phyloP scores from a whole-genome alignment of 2,113 vertebrate species.

The Hemibates koningsi region DNA sequence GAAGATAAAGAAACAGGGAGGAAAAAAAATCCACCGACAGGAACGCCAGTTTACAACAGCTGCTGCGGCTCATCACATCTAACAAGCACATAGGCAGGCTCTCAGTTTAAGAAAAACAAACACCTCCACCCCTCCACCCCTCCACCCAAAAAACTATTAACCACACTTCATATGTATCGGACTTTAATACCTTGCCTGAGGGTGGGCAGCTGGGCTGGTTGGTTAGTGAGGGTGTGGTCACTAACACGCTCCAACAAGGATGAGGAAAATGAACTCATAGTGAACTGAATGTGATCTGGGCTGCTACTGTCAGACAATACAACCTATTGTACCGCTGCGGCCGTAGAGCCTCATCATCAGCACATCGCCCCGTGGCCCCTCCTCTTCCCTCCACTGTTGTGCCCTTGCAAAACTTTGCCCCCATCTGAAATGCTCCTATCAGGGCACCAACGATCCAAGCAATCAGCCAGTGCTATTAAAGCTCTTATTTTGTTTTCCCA shows the following conservation, averaged over 20 bases:
- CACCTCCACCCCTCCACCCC: background rate
- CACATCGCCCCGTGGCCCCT: constrained; percentile 51
- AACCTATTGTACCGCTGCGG: constrained; percentile 47
- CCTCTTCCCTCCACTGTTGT: background rate
- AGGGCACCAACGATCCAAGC: background rate
- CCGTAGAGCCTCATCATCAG: constrained; percentile 50
- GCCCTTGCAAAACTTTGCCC: background rate
- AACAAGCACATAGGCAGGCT: background rate
- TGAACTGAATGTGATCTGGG: constrained; percentile 62
- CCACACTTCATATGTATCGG: background rate
- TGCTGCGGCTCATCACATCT: background rate
- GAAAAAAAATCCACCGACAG: background rate
- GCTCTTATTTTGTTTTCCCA: background rate
- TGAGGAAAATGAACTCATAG: constrained; percentile 55
- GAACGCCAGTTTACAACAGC: constrained; percentile 2
- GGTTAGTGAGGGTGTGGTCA: constrained; percentile 47
- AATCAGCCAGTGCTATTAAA: background rate
- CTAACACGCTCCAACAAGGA: constrained; percentile 19
- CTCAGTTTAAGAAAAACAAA: background rate
- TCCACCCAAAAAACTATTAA: background rate
- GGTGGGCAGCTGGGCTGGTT: background rate
- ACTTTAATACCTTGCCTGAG: background rate
- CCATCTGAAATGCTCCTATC: background rate
- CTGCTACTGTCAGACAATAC: constrained; percentile 56
- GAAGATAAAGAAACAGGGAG: background rate